Percentiles rank a stretch among this genome's conserved stretches.
phyloP scores from a whole-genome alignment of 23 tunicate genomes.

The Trididemnum miniatum region DNA sequence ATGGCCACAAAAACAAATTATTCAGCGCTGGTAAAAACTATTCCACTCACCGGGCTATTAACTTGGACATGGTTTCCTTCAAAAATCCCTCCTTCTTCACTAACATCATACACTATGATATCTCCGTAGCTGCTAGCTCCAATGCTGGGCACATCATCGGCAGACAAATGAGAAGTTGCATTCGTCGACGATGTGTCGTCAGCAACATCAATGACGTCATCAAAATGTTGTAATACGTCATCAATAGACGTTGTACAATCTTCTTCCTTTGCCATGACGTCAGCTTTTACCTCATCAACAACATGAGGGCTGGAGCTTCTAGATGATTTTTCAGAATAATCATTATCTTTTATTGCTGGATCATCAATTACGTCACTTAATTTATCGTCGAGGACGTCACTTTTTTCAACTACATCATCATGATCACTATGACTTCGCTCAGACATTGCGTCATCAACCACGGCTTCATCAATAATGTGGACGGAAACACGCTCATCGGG shows the following conservation, averaged over 20 bases:
- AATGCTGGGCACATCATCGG: not conserved
- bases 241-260: not conserved
- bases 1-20: too few relatives aligned
- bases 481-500: too few relatives aligned
- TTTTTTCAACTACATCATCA: too few relatives aligned
- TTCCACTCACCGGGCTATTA: too few relatives aligned
- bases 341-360: too few relatives aligned
- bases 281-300: not conserved
- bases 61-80: too few relatives aligned
- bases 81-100: not conserved
- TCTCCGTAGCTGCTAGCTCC: not conserved
- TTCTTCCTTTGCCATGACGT: not conserved
- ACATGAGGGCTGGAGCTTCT: too few relatives aligned
- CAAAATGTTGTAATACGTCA: not conserved
- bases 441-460: conserved; percentile 9
- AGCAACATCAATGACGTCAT: not conserved
- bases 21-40: too few relatives aligned
- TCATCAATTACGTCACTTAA: too few relatives aligned
- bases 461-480: too few relatives aligned
- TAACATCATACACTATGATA: conserved; percentile 16
- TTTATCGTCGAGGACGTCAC: too few relatives aligned
- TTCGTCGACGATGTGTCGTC: not conserved
- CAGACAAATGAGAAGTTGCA: not conserved
- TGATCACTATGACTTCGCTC: not conserved
- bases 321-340: too few relatives aligned